Conservation (phyloP, 1,140 invertebrate genomes). For the Mercenaria mercenaria region DNA sequence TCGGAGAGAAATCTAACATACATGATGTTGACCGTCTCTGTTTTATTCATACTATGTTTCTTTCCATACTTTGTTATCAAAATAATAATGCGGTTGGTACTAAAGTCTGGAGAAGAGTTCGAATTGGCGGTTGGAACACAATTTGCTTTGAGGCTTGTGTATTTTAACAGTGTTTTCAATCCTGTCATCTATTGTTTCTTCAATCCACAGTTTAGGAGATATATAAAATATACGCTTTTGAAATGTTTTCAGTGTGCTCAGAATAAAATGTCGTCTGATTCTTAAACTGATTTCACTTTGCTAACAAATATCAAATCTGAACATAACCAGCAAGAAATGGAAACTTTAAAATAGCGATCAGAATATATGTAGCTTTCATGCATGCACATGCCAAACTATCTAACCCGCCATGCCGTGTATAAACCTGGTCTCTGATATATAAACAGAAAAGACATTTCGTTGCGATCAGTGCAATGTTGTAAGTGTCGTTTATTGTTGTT, state of each 20-base stretch:
- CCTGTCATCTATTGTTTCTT: slow-evolving; percentile 21
- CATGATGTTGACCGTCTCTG: not conserved
- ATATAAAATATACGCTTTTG: not conserved
- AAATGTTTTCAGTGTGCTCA: not conserved
- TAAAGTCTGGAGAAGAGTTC: slow-evolving; percentile 10
- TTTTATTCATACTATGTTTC: slow-evolving; percentile 24
- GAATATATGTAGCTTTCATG: too few relatives aligned
- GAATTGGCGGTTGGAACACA: not conserved
- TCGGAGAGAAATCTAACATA: not conserved
- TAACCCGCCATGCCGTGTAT: too few relatives aligned
- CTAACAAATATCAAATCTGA: too few relatives aligned
- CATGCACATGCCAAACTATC: too few relatives aligned
- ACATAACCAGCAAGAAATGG: too few relatives aligned
- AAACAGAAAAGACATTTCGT: too few relatives aligned
- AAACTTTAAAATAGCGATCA: too few relatives aligned
- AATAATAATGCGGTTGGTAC: slow-evolving; percentile 1
- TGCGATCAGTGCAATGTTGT: too few relatives aligned
- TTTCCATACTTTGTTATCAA: slow-evolving; percentile 18
- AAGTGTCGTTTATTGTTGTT: too few relatives aligned
- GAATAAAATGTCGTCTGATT: too few relatives aligned
- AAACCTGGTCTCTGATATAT: too few relatives aligned
- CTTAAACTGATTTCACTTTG: too few relatives aligned
- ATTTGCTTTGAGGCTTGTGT: slow-evolving; percentile 1
- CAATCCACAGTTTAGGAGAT: slow-evolving; percentile 16
- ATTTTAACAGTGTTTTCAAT: slow-evolving; percentile 38